phyloP scores from a whole-genome alignment of 92 coral and sea anemone genomes.

The Pocillopora grandis region DNA sequence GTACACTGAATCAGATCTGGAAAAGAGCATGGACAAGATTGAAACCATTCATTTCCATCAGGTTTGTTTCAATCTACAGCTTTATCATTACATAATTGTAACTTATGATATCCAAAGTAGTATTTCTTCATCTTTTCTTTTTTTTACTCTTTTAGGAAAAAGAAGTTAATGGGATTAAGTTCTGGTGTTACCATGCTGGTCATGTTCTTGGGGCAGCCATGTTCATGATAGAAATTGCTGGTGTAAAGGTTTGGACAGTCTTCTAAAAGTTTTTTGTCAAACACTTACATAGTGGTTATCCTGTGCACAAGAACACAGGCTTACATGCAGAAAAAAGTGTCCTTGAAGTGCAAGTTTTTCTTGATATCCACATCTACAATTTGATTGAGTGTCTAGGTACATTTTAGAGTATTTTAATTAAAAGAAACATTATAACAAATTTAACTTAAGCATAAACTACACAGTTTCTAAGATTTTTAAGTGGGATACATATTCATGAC shows the following conservation, averaged over 20 bases:
- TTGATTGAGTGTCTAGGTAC: too few relatives aligned
- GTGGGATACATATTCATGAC: too few relatives aligned
- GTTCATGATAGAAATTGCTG: conserved; percentile 99
- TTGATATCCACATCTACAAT: too few relatives aligned
- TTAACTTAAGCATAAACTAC: too few relatives aligned
- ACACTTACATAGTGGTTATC: too few relatives aligned
- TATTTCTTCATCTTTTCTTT: not conserved
- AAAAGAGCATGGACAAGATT: conserved; percentile 99
- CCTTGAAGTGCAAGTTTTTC: too few relatives aligned
- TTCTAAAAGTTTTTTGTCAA: too few relatives aligned
- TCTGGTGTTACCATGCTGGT: conserved; percentile 99
- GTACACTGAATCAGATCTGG: conserved; percentile 94
- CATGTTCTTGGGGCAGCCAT: conserved; percentile 98
- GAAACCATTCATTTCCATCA: conserved; percentile 98
- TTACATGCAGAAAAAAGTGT: too few relatives aligned
- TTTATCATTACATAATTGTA: not conserved
- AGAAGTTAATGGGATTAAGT: conserved; percentile 98
- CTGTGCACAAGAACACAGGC: too few relatives aligned
- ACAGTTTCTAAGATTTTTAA: too few relatives aligned
- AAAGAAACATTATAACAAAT: too few relatives aligned
- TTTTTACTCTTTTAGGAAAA: conserved; percentile 70
- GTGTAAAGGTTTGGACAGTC: conserved; percentile 77
- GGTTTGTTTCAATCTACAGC: conserved; percentile 31
- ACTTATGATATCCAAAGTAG: not conserved
- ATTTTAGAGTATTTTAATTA: too few relatives aligned